These are phyloP conservation scores for Channa argus DNA, from an alignment of 2,113 vertebrate genomes.

Conservation along the genomic window DNA sequence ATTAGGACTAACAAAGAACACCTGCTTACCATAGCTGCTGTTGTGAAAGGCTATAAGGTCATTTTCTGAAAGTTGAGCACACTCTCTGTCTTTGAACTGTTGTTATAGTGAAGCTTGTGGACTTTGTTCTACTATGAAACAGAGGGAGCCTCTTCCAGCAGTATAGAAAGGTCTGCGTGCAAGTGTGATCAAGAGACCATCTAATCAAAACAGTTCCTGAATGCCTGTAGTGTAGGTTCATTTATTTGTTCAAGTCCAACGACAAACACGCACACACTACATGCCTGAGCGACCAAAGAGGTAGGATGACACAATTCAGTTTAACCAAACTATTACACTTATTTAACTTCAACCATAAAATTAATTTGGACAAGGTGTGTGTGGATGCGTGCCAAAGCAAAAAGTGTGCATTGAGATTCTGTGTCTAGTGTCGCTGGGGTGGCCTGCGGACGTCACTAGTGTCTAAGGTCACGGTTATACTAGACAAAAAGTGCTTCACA, in stretches of 20 bases:
- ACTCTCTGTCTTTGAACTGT: slow-evolving; percentile 35
- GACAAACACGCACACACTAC: slow-evolving; percentile 11
- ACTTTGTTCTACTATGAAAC: slow-evolving; percentile 54
- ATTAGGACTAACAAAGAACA: slow-evolving; percentile 71
- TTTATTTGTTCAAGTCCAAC: slow-evolving; percentile 32
- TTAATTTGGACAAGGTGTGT: background rate
- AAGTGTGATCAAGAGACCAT: slow-evolving; percentile 49
- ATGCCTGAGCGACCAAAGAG: slow-evolving; percentile 26
- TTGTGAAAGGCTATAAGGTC: slow-evolving; percentile 1
- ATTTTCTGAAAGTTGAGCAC: slow-evolving; percentile 58
- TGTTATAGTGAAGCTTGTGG: slow-evolving; percentile 45
- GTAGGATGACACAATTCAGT: background rate
- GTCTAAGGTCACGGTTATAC: no score
- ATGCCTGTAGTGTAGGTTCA: slow-evolving; percentile 11
- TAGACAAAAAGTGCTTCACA: no score
- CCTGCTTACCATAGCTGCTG: slow-evolving; percentile 55
- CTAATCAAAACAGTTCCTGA: slow-evolving; percentile 45
- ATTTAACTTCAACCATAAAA: background rate
- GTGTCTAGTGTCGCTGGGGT: background rate
- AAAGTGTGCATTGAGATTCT: background rate
- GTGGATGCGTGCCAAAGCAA: background rate
- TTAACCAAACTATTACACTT: background rate
- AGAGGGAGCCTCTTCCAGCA: slow-evolving; percentile 40
- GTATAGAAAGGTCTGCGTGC: slow-evolving; percentile 38
- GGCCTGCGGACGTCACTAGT: background rate